Evolutionary conservation across 2,797 vertebrate species (phyloP).

Genomic region (Acrossocheilus fasciatus): DNA sequence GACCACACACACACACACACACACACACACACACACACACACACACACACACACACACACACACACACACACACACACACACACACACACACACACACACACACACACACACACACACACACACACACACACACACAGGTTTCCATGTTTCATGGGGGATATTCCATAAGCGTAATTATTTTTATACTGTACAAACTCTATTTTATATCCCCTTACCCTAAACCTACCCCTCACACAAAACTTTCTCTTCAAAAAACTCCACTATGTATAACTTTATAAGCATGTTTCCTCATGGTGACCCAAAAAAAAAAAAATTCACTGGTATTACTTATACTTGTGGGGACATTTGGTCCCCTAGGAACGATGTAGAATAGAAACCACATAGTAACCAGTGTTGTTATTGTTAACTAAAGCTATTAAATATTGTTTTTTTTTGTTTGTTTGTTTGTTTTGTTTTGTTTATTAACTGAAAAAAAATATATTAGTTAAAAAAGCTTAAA

Average conservation of each 20-base stretch:
- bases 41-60: slow-evolving; percentile 44
- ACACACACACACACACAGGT: slow-evolving; percentile 21
- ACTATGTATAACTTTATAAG: neutral
- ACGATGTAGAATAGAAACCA: neutral
- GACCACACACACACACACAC: slow-evolving; percentile 51
- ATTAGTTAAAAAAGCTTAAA: neutral
- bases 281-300: neutral
- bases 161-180: neutral
- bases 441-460: no score
- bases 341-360: neutral
- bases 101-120: slow-evolving; percentile 49
- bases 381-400: neutral
- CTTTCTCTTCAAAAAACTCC: neutral
- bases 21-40: slow-evolving; percentile 44
- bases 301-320: no score
- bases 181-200: neutral
- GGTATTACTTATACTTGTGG: neutral
- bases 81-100: slow-evolving; percentile 50
- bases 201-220: neutral
- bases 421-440: no score
- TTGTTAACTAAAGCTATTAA: neutral
- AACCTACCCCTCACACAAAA: neutral
- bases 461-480: no score
- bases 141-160: neutral
- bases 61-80: slow-evolving; percentile 38